These are phyloP conservation scores for Zaprionus africanus DNA, from an alignment of 1,140 invertebrate genomes.

Conservation along the genomic window DNA sequence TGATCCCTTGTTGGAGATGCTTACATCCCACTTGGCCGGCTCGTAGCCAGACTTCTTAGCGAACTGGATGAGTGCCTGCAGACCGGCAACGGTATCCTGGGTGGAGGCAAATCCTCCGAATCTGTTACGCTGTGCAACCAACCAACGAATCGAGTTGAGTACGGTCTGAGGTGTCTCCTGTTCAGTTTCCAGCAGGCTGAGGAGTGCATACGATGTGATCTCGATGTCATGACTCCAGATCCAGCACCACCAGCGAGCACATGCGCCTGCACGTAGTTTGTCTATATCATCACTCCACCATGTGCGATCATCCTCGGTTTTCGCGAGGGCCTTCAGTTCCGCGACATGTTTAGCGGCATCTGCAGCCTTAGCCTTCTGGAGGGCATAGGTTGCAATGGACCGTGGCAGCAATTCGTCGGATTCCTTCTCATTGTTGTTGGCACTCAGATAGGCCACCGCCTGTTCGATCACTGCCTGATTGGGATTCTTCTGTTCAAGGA, in stretches of 20 bases:
- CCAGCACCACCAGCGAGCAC: conserved; percentile 86
- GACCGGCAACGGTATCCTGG: conserved; percentile 88
- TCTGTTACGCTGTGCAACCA: conserved; percentile 90
- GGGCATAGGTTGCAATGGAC: conserved; percentile 90
- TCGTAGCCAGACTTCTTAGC: conserved; percentile 83
- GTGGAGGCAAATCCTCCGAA: conserved; percentile 91
- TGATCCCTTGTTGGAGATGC: conserved; percentile 55
- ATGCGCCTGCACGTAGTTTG: conserved; percentile 88
- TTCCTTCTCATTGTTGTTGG: conserved; percentile 84
- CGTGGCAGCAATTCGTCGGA: conserved; percentile 89
- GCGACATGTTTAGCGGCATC: conserved; percentile 55
- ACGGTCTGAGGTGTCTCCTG: conserved; percentile 51
- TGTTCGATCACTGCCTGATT: conserved; percentile 72
- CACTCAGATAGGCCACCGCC: conserved; percentile 85
- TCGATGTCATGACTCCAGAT: conserved; percentile 87
- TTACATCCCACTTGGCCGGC: conserved; percentile 63
- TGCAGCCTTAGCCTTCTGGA: conserved; percentile 90
- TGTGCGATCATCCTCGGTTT: conserved; percentile 68
- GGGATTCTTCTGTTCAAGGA: conserved; percentile 88
- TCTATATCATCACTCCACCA: conserved; percentile 87
- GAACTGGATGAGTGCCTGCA: conserved; percentile 88
- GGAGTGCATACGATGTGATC: conserved; percentile 90
- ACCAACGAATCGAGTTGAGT: conserved; percentile 88
- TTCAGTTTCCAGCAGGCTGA: conserved; percentile 87
- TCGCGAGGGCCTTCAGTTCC: conserved; percentile 55